Evolutionary conservation across 2,113 vertebrate species (phyloP).

Genomic region (Cephalopterus ornatus): DNA sequence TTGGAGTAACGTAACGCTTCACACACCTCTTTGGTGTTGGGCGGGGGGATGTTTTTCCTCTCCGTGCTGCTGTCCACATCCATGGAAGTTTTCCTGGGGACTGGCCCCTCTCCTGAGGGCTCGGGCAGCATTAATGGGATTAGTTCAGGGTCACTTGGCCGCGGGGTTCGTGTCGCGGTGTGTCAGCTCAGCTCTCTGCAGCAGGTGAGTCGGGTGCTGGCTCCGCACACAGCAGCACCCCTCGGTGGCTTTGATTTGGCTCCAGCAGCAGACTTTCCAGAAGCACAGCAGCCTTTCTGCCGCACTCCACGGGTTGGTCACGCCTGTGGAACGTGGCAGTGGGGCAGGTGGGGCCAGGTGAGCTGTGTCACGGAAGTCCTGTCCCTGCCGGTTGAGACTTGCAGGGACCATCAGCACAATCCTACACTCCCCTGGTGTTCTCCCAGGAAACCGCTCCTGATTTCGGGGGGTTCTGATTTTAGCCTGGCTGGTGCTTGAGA

Average conservation of each 20-base stretch:
- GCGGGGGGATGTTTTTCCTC: background rate
- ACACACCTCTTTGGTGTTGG: background rate
- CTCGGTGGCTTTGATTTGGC: background rate
- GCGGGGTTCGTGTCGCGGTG: fast-evolving
- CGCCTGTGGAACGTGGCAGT: background rate
- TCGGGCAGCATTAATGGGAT: background rate
- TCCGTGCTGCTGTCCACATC: fast-evolving
- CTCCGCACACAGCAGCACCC: background rate
- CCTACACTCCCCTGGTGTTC: background rate
- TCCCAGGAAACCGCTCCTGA: background rate
- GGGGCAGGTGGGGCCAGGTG: background rate
- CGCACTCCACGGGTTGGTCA: background rate
- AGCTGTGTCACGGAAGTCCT: background rate
- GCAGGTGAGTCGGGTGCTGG: background rate
- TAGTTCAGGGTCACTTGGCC: background rate
- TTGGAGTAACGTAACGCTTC: background rate
- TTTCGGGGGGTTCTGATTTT: background rate
- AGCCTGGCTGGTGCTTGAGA: background rate
- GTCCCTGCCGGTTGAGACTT: background rate
- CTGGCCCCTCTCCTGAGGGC: background rate
- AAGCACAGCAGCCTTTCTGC: background rate
- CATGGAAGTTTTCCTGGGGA: fast-evolving
- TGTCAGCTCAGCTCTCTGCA: background rate
- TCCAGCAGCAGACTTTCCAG: background rate
- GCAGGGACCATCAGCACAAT: background rate